These are phyloP conservation scores for Drosophila mulleri DNA, from an alignment of 2,888 invertebrate species.

Conservation along the genomic window DNA sequence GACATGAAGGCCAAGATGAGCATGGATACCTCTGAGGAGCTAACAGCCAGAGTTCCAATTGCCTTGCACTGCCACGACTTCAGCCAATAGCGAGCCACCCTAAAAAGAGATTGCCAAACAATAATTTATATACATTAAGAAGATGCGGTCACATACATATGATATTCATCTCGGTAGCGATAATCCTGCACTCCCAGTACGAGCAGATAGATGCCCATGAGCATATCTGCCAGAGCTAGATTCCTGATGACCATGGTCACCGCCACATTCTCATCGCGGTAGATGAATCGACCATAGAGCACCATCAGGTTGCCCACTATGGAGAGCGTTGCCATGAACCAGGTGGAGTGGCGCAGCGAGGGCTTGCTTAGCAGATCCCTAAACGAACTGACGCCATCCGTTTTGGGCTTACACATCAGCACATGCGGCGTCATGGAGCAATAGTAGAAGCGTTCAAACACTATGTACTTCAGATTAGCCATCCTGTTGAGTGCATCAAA, in stretches of 20 bases:
- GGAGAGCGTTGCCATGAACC: conserved; percentile 88
- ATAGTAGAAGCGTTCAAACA: conserved; percentile 88
- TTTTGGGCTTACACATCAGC: conserved; percentile 87
- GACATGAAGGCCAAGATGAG: conserved; percentile 90
- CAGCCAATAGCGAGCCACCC: conserved; percentile 88
- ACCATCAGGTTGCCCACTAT: conserved; percentile 88
- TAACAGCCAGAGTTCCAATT: conserved; percentile 88
- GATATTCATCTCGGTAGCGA: conserved; percentile 87
- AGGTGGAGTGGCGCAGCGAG: conserved; percentile 87
- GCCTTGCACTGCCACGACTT: conserved; percentile 88
- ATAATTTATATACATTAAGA: background rate
- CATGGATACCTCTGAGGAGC: conserved; percentile 89
- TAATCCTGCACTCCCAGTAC: conserved; percentile 88
- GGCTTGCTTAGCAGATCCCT: conserved; percentile 87
- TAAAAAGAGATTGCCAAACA: conserved; percentile 18
- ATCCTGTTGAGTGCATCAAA: conserved; percentile 86
- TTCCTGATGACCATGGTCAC: conserved; percentile 88
- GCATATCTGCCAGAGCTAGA: conserved; percentile 88
- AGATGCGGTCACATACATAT: conserved; percentile 73
- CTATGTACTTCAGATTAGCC: conserved; percentile 86
- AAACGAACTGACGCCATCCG: conserved; percentile 89
- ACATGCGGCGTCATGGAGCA: conserved; percentile 88
- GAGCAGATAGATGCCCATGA: conserved; percentile 89
- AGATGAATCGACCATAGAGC: conserved; percentile 87
- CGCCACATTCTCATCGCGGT: conserved; percentile 88